phyloP scores from a whole-genome alignment of 1,140 invertebrate genomes.

The Nixonia krombeini region DNA sequence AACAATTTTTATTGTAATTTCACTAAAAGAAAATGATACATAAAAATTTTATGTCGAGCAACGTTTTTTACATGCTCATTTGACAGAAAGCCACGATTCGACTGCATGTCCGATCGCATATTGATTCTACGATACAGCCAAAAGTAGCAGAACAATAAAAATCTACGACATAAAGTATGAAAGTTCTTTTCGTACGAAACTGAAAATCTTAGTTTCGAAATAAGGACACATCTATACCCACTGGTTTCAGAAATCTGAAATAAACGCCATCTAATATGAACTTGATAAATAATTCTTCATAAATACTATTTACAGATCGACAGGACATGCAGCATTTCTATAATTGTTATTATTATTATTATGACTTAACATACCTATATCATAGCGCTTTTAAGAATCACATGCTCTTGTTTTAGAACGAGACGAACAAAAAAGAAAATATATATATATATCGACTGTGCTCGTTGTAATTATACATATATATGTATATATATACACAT shows the following conservation, averaged over 20 bases:
- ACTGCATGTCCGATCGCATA: slow-evolving; percentile 62
- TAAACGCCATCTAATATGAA: no score
- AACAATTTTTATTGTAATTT: no score
- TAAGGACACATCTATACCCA: no score
- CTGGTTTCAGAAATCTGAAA: no score
- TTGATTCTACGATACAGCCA: slow-evolving; percentile 1
- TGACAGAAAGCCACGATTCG: slow-evolving; percentile 43
- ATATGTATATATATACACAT: slow-evolving; percentile 34
- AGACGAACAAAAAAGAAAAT: slow-evolving; percentile 54
- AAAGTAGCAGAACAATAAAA: background rate
- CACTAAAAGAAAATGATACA: no score
- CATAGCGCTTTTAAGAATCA: slow-evolving; percentile 58
- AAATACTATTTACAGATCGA: slow-evolving; percentile 71
- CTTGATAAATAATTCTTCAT: slow-evolving; percentile 63
- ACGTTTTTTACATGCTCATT: slow-evolving; percentile 35
- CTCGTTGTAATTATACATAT: slow-evolving; percentile 53
- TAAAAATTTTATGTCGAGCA: no score
- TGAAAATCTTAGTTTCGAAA: no score
- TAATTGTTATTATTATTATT: slow-evolving; percentile 35
- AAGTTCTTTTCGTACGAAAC: background rate
- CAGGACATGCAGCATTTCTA: slow-evolving; percentile 62
- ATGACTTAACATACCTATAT: slow-evolving; percentile 59
- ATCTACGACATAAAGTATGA: background rate
- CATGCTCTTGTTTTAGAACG: slow-evolving; percentile 54
- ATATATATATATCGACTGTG: slow-evolving; percentile 46